Base-by-base conservation (phyloP, 2,113 vertebrate genomes). In the Grallaria varia region DNA sequence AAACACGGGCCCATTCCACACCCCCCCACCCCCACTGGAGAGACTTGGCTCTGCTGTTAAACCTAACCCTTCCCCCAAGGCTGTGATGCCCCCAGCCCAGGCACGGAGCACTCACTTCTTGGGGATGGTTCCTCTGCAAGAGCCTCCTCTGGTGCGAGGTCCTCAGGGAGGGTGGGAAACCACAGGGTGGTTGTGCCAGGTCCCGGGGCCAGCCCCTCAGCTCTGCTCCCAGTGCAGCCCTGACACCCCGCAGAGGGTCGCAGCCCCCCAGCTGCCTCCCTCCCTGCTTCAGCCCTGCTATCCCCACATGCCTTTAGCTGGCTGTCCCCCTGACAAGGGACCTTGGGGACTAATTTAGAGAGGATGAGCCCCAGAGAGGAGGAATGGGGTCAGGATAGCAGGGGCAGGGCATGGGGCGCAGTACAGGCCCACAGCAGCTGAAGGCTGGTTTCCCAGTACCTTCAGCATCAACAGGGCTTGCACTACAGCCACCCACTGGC, bases 201-300 rank as follows among this genome's bases (percentile, higher is more conserved):
- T 12, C 14, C n/a, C 2, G 7, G 30, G 37, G 45, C 49, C 58
- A 71, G 39, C 31, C 30, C 62, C 40, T 50, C 27, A 0, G 30
- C 62, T 25, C 71, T 5, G n/a, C 25, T 37, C 13, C 40, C 7
- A 0, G 8, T 5, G 73, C 69, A 83, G 66, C 55, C 35, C 64
- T 12, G 30, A 35, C 1, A 1, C 12, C 22, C 20, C 6, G 1
- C 2, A 11, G 27, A 91, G 27, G 49, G 39, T 30, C 7, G 0
- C 39, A 30, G 33, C 45, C 16, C n/a, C 47, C 10, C 5, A 3
- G 44, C 1, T 14, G 35, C 19, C 69, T 68, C 24, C 22, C 33
- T 58, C 58, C 37, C 24, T 15, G 4, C 60, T 35, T 30, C 14
- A 3, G 52, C 53, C 59, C 47, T 18, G 17, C 40, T n/a, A 37